A percentile compares a stretch with the other conserved stretches of the same genome.
These are phyloP conservation scores for Anguilla japonica DNA, from an alignment of 2,113 vertebrate genomes.

Conservation along the genomic window DNA sequence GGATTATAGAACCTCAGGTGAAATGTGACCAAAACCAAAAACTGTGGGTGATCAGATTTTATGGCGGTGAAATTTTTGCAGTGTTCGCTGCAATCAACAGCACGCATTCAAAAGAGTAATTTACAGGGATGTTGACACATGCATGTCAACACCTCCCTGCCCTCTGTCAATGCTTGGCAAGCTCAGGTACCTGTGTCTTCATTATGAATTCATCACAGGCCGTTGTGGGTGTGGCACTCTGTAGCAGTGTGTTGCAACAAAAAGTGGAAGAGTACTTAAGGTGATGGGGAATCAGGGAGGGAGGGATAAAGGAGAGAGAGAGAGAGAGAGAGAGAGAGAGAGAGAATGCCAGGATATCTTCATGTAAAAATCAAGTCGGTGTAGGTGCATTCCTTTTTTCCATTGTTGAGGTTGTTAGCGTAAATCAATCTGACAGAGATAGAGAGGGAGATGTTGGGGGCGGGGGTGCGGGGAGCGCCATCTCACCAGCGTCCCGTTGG, in stretches of 20 bases:
- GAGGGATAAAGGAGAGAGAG: not conserved
- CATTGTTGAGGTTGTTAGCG: too few relatives aligned
- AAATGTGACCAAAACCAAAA: not conserved
- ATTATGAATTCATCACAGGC: constrained; percentile 14
- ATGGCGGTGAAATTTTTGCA: not conserved
- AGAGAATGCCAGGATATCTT: not conserved
- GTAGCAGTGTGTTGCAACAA: not conserved
- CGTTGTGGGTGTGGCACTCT: not conserved
- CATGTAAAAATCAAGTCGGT: too few relatives aligned
- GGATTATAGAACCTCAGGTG: not conserved
- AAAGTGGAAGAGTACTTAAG: not conserved
- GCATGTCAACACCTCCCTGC: not conserved
- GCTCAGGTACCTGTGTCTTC: not conserved
- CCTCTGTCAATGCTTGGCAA: not conserved
- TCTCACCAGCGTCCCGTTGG: not conserved
- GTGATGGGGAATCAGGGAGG: not conserved
- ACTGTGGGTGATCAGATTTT: not conserved
- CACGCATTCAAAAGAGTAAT: not conserved
- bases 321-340: constrained; percentile 1
- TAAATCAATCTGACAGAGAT: too few relatives aligned
- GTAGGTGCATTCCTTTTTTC: too few relatives aligned
- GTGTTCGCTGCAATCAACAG: not conserved
- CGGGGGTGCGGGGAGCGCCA: not conserved
- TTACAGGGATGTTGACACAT: not conserved
- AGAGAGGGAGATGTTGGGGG: not conserved